A percentile compares a stretch with the other conserved stretches of the same genome.
These are phyloP conservation scores for Parapsyche elsis DNA, from an alignment of 1,140 invertebrate genomes.

Conservation along the genomic window DNA sequence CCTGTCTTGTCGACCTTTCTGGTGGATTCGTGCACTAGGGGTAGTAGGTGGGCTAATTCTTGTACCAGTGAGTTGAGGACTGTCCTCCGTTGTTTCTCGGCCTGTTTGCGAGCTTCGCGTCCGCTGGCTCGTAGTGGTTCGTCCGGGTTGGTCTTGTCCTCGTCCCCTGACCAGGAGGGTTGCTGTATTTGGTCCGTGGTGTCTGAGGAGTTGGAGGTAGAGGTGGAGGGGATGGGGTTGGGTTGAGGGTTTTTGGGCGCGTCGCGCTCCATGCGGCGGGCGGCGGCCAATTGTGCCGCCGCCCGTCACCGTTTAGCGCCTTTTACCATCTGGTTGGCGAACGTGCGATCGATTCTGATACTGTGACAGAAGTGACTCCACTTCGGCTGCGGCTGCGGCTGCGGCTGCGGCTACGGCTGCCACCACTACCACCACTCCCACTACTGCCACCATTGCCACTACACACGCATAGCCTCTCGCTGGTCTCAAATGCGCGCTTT, in stretches of 20 bases:
- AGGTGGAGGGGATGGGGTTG: background rate
- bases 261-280: background rate
- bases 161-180: background rate
- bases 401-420: too few species aligned
- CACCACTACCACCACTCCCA: too few species aligned
- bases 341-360: background rate
- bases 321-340: background rate
- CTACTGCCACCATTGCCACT: too few species aligned
- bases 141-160: constrained; percentile 21
- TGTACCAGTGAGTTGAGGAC: constrained; percentile 89
- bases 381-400: too few species aligned
- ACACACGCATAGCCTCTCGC: background rate
- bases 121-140: constrained; percentile 65
- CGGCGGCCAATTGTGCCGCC: background rate
- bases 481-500: background rate
- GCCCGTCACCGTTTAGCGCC: background rate
- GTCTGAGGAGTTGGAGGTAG: too few species aligned
- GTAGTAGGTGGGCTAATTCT: constrained; percentile 83
- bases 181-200: background rate
- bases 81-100: constrained; percentile 90
- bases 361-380: too few species aligned
- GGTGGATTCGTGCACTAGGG: constrained; percentile 82
- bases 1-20: constrained; percentile 92
- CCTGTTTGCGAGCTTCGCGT: constrained; percentile 82
- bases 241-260: constrained; percentile 17